phyloP scores from a whole-genome alignment of 2,888 invertebrate species.

The Stratiomys singularior region DNA sequence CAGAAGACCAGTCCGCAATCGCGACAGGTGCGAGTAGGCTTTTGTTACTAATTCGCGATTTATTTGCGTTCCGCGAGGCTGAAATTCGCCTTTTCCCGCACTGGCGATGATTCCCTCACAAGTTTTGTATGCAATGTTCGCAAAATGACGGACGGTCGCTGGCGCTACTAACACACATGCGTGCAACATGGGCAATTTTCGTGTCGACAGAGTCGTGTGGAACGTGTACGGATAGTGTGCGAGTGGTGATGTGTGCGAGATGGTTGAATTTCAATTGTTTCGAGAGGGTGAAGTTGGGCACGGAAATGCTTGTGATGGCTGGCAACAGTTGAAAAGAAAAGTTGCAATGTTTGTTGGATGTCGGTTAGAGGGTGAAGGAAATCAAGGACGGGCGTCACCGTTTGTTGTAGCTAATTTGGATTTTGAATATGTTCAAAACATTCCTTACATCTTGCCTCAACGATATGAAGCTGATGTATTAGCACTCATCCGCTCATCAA shows the following conservation, averaged over 20 bases:
- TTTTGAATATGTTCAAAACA: not conserved
- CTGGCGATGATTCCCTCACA: constrained; percentile 46
- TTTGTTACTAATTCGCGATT: constrained; percentile 17
- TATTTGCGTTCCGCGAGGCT: constrained; percentile 30
- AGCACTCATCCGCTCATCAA: no score
- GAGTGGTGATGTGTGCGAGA: not conserved
- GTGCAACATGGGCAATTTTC: constrained; percentile 22
- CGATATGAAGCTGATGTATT: no score
- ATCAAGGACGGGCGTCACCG: constrained; percentile 39
- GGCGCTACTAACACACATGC: constrained; percentile 39
- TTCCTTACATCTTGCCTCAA: not conserved
- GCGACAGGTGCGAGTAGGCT: not conserved
- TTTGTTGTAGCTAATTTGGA: not conserved
- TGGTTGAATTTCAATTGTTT: not conserved
- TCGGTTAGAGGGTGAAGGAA: not conserved
- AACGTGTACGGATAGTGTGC: not conserved
- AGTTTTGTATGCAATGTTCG: constrained; percentile 52
- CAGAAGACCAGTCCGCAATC: not conserved
- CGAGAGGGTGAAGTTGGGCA: constrained; percentile 19
- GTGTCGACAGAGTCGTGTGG: not conserved
- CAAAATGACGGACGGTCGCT: constrained; percentile 56
- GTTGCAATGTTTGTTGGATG: not conserved
- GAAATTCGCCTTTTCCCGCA: constrained; percentile 40
- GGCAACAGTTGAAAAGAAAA: not conserved
- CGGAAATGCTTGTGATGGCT: not conserved